Base-by-base conservation (phyloP, 2,888 invertebrate genomes). In the Nycteola revayana region DNA sequence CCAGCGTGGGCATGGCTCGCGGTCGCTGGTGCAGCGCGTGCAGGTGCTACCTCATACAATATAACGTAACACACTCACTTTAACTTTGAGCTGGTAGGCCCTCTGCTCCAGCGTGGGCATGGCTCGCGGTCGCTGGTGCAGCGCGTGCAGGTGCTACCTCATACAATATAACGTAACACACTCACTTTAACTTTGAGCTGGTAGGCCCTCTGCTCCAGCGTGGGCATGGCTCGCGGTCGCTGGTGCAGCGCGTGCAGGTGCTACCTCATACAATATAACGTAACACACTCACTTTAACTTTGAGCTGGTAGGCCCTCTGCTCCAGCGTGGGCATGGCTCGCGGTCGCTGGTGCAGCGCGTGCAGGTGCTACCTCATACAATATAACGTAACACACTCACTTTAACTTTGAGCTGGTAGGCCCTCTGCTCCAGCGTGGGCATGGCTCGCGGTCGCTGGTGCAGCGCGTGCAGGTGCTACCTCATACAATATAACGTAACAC, bases 201-300 rank as follows among this genome's bases (percentile, higher is more conserved):
- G 71, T 92, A 93, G 33, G 90, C 90, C 17, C 91, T 90, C 57
- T 94, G 94, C 45, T 94, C 94, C 7, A 88, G 77, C 6, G 90
- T 91, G 29, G 90, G 82, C 35, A 85, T 85, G 25, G 79, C 66
- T 43, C 54, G 59, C 69, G 44, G 49, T 44, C 52, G 58, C 57
- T 18, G 53, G 40, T n/a, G 62, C 40, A 40, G 47, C n/a, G 25
- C 44, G 37, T 47, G 49, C 32, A 40, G 65, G 20, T 3, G 18
- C 7, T 11, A n/a, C n/a, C n/a, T n/a, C n/a, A n/a, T n/a, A n/a
- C n/a, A n/a, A n/a, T n/a, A n/a, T n/a, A n/a, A n/a, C n/a, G n/a
- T n/a, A n/a, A n/a, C n/a, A n/a, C n/a, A n/a, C n/a, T n/a, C 4
- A 59, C 59, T 49, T 55, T 88, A n/a, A 94, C 90, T 75, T 91